Conservation (phyloP, 2,797 vertebrate species). For the Muscicapa striata region DNA sequence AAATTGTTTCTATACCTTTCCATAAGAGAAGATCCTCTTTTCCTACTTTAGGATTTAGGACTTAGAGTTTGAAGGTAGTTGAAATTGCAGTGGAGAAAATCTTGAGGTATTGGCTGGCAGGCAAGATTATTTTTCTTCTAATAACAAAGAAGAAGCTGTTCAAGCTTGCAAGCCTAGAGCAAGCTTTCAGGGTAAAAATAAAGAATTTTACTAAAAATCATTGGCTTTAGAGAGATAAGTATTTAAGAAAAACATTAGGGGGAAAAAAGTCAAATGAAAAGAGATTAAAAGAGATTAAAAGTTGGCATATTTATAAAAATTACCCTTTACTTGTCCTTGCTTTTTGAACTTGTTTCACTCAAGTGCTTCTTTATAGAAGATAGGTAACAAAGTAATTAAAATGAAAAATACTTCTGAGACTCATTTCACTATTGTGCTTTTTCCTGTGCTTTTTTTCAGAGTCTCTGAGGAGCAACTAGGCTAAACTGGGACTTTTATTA, state of each 20-base stretch:
- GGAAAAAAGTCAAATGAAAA: background rate
- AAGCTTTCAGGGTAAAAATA: background rate
- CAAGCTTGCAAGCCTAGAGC: background rate
- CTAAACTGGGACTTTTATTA: background rate
- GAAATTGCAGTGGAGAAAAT: background rate
- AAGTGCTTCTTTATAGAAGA: background rate
- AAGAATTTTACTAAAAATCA: background rate
- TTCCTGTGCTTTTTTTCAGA: background rate
- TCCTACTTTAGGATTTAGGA: background rate
- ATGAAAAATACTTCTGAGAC: slow-evolving; percentile 1
- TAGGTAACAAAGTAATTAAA: slow-evolving; percentile 39
- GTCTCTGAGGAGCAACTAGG: background rate
- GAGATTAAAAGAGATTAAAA: background rate
- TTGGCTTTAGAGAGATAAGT: background rate
- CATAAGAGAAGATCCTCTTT: background rate
- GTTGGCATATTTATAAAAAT: background rate
- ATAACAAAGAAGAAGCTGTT: background rate
- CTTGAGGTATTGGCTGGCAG: background rate
- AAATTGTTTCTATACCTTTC: background rate
- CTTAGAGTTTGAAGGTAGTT: background rate
- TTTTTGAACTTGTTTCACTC: slow-evolving; percentile 5
- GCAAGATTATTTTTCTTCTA: background rate
- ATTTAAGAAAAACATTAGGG: background rate
- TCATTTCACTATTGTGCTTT: background rate
- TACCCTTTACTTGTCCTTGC: background rate